Base-by-base conservation (phyloP, 2,888 invertebrate genomes). In the Zeuzera pyrina region DNA sequence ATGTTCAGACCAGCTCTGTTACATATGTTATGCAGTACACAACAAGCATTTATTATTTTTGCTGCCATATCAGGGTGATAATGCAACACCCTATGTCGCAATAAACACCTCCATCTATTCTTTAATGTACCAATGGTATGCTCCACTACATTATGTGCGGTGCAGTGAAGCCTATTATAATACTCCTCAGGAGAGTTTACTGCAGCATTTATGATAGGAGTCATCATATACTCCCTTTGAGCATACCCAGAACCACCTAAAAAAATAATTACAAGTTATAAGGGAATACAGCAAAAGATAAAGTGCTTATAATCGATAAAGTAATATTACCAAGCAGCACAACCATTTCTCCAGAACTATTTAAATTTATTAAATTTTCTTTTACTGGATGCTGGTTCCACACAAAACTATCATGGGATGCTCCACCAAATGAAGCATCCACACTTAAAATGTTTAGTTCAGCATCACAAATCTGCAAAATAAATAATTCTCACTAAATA, bases 311-410 rank as follows among this genome's bases (percentile, higher is more conserved):
- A n/a, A n/a, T n/a, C n/a, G n/a, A n/a, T n/a, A n/a, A n/a, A n/a
- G n/a, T n/a, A n/a, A n/a, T n/a, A n/a, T n/a, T n/a, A n/a, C n/a
- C n/a, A n/a, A n/a, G n/a, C n/a, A n/a, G n/a, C n/a, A n/a, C n/a
- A n/a, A n/a, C n/a, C n/a, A n/a, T n/a, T n/a, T n/a, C n/a, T n/a
- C n/a, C n/a, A n/a, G n/a, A n/a, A n/a, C n/a, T n/a, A n/a, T n/a
- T n/a, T n/a, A n/a, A n/a, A n/a, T n/a, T n/a, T n/a, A n/a, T n/a
- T n/a, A n/a, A n/a, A n/a, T n/a, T n/a, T n/a, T n/a, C n/a, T n/a
- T n/a, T 35, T 1, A 31, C 13, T 16, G 34, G 34, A 31, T 35
- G 34, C 24, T 30, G 28, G 28, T 35, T 35, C 34, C 34, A 31
- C 12, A 35, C 31, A 23, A 30, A 30, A 34, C 27, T 30, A 11